A percentile compares a stretch with the other conserved stretches of the same genome.
These are phyloP conservation scores for Indicator indicator DNA, from an alignment of 2,113 vertebrate genomes.

Conservation along the genomic window DNA sequence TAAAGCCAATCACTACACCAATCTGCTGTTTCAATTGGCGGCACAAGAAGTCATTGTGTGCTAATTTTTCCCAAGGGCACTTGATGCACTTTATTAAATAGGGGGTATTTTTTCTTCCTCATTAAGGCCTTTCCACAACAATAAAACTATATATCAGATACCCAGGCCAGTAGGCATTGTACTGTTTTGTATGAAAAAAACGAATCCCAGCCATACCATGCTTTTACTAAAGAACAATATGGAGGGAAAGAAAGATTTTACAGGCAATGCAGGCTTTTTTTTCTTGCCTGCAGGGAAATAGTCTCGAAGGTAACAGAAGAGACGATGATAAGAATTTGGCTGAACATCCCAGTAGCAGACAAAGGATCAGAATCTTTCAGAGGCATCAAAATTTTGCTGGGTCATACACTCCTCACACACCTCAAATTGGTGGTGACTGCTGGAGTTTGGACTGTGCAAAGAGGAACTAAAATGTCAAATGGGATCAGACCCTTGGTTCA, in stretches of 20 bases:
- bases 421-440: not conserved
- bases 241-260: not conserved
- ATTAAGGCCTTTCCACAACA: conserved; percentile 66
- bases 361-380: not conserved
- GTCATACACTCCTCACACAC: not conserved
- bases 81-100: conserved; percentile 74
- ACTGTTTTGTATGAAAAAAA: conserved; percentile 36
- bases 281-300: not conserved
- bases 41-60: conserved; percentile 76
- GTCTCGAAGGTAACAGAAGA: not conserved
- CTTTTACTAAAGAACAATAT: conserved; percentile 45
- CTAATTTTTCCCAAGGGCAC: conserved; percentile 74
- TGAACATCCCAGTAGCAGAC: not conserved
- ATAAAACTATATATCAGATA: conserved; percentile 62
- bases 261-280: not conserved
- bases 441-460: not conserved
- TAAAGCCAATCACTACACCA: conserved; percentile 59
- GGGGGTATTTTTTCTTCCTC: conserved; percentile 61
- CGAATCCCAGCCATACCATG: not conserved
- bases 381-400: not conserved
- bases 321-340: not conserved
- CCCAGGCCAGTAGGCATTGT: conserved; percentile 43
- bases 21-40: conserved; percentile 65
- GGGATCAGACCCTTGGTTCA: not conserved
- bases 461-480: not conserved